Conservation (phyloP, 2,888 invertebrate genomes). For the Helicoverpa assulta region DNA sequence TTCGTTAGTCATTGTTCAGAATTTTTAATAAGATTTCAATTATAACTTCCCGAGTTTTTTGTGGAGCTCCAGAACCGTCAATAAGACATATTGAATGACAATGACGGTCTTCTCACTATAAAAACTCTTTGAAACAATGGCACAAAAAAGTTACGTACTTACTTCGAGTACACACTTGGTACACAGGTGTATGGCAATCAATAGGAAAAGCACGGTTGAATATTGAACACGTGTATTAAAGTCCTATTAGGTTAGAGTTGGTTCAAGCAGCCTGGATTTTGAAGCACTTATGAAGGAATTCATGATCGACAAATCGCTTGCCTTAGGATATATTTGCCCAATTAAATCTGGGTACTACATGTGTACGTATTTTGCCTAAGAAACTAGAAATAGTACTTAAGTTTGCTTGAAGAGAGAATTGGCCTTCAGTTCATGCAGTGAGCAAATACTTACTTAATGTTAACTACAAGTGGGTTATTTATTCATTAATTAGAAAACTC, state of each 20-base stretch:
- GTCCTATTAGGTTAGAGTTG: neutral
- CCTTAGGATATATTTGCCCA: no score
- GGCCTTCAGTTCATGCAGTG: no score
- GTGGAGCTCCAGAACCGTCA: slow-evolving; percentile 15
- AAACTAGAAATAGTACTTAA: no score
- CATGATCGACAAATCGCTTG: no score
- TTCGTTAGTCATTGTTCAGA: slow-evolving; percentile 25
- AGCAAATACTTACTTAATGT: no score
- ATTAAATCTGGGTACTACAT: no score
- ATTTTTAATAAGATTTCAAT: neutral
- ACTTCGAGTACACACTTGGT: no score
- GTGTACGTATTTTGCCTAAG: no score
- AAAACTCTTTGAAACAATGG: slow-evolving; percentile 23
- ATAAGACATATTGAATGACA: slow-evolving; percentile 36
- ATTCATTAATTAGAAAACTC: no score
- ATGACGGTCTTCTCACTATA: neutral
- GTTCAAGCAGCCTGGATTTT: neutral
- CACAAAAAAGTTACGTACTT: slow-evolving; percentile 2
- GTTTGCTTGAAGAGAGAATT: no score
- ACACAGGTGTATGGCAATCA: neutral
- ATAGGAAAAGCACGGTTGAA: neutral
- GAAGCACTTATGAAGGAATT: neutral
- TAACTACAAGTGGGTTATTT: no score
- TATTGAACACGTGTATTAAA: neutral
- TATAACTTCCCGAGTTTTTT: slow-evolving; percentile 7